These are phyloP conservation scores for Tinea semifulvella DNA, from an alignment of 2,888 invertebrate genomes.

Conservation along the genomic window DNA sequence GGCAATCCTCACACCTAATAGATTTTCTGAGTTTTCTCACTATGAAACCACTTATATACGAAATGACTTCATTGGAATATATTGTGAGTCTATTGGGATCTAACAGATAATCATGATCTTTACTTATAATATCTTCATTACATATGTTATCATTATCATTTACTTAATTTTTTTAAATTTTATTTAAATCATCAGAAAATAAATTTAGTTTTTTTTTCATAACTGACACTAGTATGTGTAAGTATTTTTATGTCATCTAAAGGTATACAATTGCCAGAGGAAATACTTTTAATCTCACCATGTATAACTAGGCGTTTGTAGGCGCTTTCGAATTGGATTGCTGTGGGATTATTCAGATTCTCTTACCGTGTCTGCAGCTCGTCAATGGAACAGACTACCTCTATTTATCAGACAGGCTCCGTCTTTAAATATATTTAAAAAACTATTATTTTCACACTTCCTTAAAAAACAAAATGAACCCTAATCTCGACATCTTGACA, in stretches of 20 bases:
- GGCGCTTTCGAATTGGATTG: slow-evolving; percentile 14
- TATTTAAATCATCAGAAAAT: no score
- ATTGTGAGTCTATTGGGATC: not conserved
- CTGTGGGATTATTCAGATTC: slow-evolving; percentile 8
- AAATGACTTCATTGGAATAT: not conserved
- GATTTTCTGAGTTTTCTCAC: not conserved
- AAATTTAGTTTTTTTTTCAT: not conserved
- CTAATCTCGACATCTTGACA: no score
- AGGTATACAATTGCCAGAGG: slow-evolving; percentile 1
- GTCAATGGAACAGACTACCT: no score
- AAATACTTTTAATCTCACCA: slow-evolving; percentile 1
- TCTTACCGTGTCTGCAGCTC: no score
- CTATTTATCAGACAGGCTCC: no score
- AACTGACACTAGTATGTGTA: not conserved
- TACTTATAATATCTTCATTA: not conserved
- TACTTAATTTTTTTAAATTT: not conserved
- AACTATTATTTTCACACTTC: no score
- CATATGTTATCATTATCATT: not conserved
- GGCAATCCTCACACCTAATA: not conserved
- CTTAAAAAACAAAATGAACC: no score
- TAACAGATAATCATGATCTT: not conserved
- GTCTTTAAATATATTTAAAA: no score
- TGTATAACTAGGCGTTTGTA: not conserved
- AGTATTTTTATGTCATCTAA: slow-evolving; percentile 1
- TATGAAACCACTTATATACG: not conserved